phyloP scores from a whole-genome alignment of 2,888 invertebrate genomes.

The Ceraclea dissimilis region DNA sequence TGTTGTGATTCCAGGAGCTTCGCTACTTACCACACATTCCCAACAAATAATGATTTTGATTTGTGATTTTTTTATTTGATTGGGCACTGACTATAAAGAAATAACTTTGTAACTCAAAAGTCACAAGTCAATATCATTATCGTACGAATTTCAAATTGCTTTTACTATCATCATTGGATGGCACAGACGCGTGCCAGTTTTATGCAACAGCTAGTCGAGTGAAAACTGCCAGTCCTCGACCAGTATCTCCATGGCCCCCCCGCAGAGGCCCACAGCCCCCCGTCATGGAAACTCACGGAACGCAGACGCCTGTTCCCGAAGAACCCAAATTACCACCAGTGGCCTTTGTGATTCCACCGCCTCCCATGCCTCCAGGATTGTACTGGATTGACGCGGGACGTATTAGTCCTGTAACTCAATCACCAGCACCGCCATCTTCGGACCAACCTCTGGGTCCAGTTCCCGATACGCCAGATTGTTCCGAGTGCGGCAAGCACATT shows the following conservation, averaged over 20 bases:
- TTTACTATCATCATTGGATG: background rate
- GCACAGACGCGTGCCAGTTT: slow-evolving; percentile 41
- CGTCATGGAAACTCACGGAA: slow-evolving; percentile 28
- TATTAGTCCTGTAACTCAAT: slow-evolving; percentile 41
- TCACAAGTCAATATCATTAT: too few species aligned
- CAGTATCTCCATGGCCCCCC: slow-evolving; percentile 33
- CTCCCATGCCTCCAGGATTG: slow-evolving; percentile 49
- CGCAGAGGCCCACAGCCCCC: slow-evolving; percentile 18
- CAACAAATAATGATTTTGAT: too few species aligned
- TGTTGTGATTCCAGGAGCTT: slow-evolving; percentile 9
- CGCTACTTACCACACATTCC: background rate
- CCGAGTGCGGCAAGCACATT: slow-evolving; percentile 79
- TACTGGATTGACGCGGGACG: slow-evolving; percentile 47
- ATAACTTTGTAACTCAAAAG: background rate
- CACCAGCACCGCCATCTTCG: slow-evolving; percentile 30
- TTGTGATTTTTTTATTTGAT: background rate
- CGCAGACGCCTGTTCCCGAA: slow-evolving; percentile 31
- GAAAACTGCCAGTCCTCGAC: slow-evolving; percentile 51
- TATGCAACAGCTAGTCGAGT: slow-evolving; percentile 74
- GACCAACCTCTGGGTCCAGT: slow-evolving; percentile 40
- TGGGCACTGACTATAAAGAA: background rate
- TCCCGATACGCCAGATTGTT: slow-evolving; percentile 61
- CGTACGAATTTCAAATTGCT: too few species aligned
- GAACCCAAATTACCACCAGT: slow-evolving; percentile 32
- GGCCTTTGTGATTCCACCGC: slow-evolving; percentile 33